Conservation (phyloP, 2,888 invertebrate genomes). For the Cephalotes varians region DNA sequence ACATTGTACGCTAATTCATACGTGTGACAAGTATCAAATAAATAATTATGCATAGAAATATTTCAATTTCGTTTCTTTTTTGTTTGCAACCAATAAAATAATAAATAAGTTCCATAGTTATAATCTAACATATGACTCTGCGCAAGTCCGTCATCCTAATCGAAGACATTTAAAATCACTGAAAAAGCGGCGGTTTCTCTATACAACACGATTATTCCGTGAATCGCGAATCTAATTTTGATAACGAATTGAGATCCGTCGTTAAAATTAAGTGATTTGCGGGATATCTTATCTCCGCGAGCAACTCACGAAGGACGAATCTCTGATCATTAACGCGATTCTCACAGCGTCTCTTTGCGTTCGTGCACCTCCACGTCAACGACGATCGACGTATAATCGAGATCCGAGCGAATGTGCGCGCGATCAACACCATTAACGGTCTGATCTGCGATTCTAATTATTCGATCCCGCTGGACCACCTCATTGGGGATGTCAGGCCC, state of each 20-base stretch:
- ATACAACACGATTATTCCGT: background rate
- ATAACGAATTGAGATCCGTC: background rate
- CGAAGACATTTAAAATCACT: background rate
- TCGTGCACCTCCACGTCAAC: conserved; percentile 81
- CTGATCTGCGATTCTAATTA: conserved; percentile 53
- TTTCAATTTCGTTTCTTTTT: background rate
- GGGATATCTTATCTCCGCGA: background rate
- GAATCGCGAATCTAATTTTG: background rate
- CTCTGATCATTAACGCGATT: conserved; percentile 36
- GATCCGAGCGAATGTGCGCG: conserved; percentile 19
- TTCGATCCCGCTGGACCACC: conserved; percentile 39
- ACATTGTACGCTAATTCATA: conserved; percentile 26
- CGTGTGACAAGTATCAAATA: conserved; percentile 26
- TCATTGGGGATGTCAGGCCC: conserved; percentile 67
- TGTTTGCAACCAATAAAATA: background rate
- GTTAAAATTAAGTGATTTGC: background rate
- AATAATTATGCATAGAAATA: conserved; percentile 14
- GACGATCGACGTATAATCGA: conserved; percentile 71
- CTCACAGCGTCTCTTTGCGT: conserved; percentile 62
- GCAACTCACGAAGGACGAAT: background rate
- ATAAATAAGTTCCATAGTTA: conserved; percentile 11
- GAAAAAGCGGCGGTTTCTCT: background rate
- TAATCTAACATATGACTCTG: background rate
- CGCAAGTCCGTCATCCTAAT: background rate
- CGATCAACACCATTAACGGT: conserved; percentile 59